Conservation (phyloP, 2,113 vertebrate species). For the Anguilla japonica region DNA sequence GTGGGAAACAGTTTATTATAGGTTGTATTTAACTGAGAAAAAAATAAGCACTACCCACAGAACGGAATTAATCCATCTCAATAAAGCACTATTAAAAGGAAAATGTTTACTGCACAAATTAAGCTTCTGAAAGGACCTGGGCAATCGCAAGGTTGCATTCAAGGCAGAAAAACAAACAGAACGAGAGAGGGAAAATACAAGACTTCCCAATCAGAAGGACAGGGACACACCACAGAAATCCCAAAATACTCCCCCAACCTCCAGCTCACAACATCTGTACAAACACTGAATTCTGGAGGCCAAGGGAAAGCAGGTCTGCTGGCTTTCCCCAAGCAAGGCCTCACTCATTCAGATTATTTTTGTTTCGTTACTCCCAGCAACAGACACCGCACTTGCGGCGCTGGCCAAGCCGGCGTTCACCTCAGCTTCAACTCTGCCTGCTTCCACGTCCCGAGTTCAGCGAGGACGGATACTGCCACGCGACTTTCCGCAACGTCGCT, state of each 20-base stretch:
- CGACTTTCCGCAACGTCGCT: not conserved
- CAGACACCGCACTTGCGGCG: conserved; percentile 42
- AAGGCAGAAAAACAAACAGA: not conserved
- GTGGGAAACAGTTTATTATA: not conserved
- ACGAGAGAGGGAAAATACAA: conserved; percentile 30
- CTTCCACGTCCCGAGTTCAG: conserved; percentile 25
- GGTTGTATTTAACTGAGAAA: conserved; percentile 4
- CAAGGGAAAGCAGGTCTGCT: conserved; percentile 32
- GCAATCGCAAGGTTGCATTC: conserved; percentile 1
- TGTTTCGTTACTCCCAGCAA: conserved; percentile 40
- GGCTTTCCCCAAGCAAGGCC: not conserved
- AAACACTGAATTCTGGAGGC: conserved; percentile 33
- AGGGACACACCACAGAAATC: conserved; percentile 3
- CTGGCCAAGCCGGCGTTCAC: conserved; percentile 54
- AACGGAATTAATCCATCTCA: conserved; percentile 26
- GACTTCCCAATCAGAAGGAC: not conserved
- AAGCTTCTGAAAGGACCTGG: conserved; percentile 24
- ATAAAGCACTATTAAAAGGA: conserved; percentile 38
- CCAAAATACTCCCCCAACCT: conserved; percentile 30
- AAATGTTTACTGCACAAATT: conserved; percentile 26
- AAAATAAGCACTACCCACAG: conserved; percentile 23
- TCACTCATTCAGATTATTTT: conserved; percentile 26
- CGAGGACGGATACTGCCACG: not conserved
- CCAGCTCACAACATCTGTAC: conserved; percentile 49
- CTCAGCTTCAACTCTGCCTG: conserved; percentile 58